Evolutionary conservation across 2,797 vertebrate species (phyloP).

Genomic region (Sorex maritimensis): DNA sequence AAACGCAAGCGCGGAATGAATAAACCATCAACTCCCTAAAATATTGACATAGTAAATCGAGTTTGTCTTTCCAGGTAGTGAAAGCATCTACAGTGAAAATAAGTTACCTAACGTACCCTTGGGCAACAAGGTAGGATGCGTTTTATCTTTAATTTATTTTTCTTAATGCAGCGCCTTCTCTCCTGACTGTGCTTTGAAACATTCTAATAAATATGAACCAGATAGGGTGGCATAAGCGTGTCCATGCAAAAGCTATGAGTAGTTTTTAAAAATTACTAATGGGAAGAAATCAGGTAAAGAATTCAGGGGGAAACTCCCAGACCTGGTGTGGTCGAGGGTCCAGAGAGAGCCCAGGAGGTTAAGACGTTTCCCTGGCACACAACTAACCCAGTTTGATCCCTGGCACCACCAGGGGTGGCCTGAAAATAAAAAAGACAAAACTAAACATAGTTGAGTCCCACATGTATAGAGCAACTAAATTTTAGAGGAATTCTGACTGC

Average conservation of each 20-base stretch:
- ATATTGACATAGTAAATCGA: slow-evolving; percentile 60
- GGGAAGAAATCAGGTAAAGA: slow-evolving; percentile 13
- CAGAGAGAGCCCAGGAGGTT: too few species aligned
- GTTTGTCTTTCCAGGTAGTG: slow-evolving; percentile 73
- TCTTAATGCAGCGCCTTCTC: slow-evolving; percentile 26
- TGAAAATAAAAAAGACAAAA: neutral
- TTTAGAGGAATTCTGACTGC: neutral
- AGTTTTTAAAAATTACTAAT: slow-evolving; percentile 33
- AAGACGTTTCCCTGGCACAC: too few species aligned
- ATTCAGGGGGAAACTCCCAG: neutral
- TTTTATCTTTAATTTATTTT: slow-evolving; percentile 47
- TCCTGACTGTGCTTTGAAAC: slow-evolving; percentile 14
- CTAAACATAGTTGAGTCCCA: neutral
- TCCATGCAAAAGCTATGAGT: slow-evolving; percentile 21
- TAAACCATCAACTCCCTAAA: slow-evolving; percentile 17
- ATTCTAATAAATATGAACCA: slow-evolving; percentile 46
- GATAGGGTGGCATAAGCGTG: slow-evolving; percentile 11
- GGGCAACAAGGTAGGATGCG: slow-evolving; percentile 68
- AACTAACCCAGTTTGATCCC: too few species aligned
- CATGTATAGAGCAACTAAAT: slow-evolving; percentile 1
- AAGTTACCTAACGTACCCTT: slow-evolving; percentile 52
- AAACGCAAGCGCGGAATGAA: slow-evolving; percentile 17
- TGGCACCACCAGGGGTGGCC: too few species aligned
- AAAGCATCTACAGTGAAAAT: slow-evolving; percentile 71
- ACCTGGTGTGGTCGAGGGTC: too few species aligned